Evolutionary conservation across 2,888 invertebrate species (phyloP).

Genomic region (Caenorhabditis panamensis): DNA sequence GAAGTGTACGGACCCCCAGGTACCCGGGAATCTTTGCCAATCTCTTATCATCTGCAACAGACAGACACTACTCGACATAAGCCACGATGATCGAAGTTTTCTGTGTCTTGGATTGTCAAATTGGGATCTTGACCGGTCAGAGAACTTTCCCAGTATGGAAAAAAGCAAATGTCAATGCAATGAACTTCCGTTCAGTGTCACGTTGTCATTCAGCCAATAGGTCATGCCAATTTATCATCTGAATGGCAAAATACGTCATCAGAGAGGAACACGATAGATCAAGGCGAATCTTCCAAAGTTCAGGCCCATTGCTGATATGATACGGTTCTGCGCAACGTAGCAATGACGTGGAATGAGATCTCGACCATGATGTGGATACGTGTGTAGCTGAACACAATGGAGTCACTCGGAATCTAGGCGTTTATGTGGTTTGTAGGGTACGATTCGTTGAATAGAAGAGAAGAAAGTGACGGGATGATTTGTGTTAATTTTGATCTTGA

Average conservation of each 20-base stretch:
- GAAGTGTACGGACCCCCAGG: too few species aligned
- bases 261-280: neutral
- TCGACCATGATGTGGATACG: slow-evolving; percentile 26
- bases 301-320: neutral
- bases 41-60: too few species aligned
- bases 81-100: slow-evolving; percentile 2
- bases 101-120: neutral
- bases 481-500: neutral
- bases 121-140: neutral
- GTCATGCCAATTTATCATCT: too few species aligned
- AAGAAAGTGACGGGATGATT: neutral
- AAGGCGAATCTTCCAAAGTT: neutral
- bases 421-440: slow-evolving; percentile 32
- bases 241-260: too few species aligned
- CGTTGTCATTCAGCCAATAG: neutral
- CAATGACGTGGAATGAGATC: slow-evolving; percentile 16
- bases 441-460: neutral
- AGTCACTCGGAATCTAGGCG: neutral
- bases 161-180: too few species aligned
- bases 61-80: neutral
- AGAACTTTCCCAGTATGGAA: neutral
- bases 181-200: neutral
- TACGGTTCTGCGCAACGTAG: neutral
- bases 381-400: too few species aligned
- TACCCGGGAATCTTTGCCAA: too few species aligned